A percentile compares a stretch with the other conserved stretches of the same genome.
Evolutionary conservation across 2,797 vertebrate species (phyloP).

Genomic region (Falco rusticolus): DNA sequence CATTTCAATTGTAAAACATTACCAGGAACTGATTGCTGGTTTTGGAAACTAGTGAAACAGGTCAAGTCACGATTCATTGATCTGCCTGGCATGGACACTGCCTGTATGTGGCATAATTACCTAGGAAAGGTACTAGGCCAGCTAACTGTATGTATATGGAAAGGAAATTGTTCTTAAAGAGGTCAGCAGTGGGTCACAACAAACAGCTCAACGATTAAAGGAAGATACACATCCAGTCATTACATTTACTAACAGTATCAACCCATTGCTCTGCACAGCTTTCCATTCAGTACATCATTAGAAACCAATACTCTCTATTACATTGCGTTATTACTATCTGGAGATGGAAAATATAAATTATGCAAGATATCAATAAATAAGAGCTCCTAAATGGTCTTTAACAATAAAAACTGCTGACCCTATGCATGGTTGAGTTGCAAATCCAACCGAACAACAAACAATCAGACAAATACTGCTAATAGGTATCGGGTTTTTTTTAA

Average conservation of each 20-base stretch:
- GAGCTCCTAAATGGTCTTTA: slow-evolving; percentile 84
- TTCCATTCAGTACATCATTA: not conserved
- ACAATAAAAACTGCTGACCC: slow-evolving; percentile 84
- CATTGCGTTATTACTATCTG: not conserved
- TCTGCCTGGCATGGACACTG: not conserved
- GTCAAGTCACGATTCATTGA: not conserved
- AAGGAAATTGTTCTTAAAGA: slow-evolving; percentile 36
- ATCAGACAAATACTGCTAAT: not conserved
- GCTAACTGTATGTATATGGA: not conserved
- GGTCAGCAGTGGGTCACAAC: slow-evolving; percentile 30
- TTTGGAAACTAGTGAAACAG: not conserved
- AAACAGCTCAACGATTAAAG: slow-evolving; percentile 30
- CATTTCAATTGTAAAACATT: not conserved
- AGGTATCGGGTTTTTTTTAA: not conserved
- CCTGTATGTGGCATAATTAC: not conserved
- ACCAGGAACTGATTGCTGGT: not conserved
- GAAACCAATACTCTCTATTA: slow-evolving; percentile 19
- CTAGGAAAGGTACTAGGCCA: not conserved
- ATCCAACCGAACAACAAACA: slow-evolving; percentile 72
- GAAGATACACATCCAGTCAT: slow-evolving; percentile 12
- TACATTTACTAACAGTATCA: slow-evolving; percentile 12
- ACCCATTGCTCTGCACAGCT: slow-evolving; percentile 7
- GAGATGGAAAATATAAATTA: slow-evolving; percentile 79
- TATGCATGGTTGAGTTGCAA: slow-evolving; percentile 78
- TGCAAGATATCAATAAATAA: slow-evolving; percentile 86